Evolutionary conservation across 2,888 invertebrate genomes (phyloP).

Genomic region (Zygogramma bicolorata): DNA sequence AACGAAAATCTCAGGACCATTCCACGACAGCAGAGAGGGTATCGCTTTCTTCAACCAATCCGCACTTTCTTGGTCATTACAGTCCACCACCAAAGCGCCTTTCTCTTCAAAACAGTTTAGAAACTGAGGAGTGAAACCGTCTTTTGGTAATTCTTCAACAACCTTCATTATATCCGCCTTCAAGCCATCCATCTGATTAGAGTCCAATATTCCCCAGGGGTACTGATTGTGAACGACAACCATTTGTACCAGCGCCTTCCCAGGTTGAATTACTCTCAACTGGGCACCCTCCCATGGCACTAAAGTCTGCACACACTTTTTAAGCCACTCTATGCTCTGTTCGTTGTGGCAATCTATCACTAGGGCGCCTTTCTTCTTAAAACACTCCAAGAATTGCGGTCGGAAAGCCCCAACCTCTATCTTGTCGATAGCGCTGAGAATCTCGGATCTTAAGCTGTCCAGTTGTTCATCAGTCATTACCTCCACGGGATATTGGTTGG

Average conservation of each 20-base stretch:
- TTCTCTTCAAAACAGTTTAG: conserved; percentile 23
- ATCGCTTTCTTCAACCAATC: conserved; percentile 32
- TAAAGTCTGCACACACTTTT: conserved; percentile 23
- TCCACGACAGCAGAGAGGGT: conserved; percentile 22
- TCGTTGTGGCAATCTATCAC: conserved; percentile 29
- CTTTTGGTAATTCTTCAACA: conserved; percentile 28
- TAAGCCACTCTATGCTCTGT: conserved; percentile 30
- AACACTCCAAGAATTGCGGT: conserved; percentile 35
- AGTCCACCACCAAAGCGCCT: conserved; percentile 29
- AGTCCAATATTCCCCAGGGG: conserved; percentile 26
- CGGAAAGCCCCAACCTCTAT: conserved; percentile 28
- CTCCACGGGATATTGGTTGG: conserved; percentile 27
- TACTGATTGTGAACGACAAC: conserved; percentile 27
- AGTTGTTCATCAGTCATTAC: conserved; percentile 31
- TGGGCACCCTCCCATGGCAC: conserved; percentile 31
- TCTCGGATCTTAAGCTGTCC: conserved; percentile 25
- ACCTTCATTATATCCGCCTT: conserved; percentile 27
- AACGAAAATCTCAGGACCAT: conserved; percentile 24
- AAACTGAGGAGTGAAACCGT: conserved; percentile 34
- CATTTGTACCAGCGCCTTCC: conserved; percentile 19
- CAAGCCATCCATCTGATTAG: conserved; percentile 24
- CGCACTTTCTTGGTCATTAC: conserved; percentile 29
- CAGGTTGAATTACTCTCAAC: conserved; percentile 30
- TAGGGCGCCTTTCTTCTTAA: conserved; percentile 29
- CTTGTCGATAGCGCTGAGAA: conserved; percentile 30